These are phyloP conservation scores for Psix sp. DNA, from an alignment of 1,140 invertebrate species.

Conservation along the genomic window DNA sequence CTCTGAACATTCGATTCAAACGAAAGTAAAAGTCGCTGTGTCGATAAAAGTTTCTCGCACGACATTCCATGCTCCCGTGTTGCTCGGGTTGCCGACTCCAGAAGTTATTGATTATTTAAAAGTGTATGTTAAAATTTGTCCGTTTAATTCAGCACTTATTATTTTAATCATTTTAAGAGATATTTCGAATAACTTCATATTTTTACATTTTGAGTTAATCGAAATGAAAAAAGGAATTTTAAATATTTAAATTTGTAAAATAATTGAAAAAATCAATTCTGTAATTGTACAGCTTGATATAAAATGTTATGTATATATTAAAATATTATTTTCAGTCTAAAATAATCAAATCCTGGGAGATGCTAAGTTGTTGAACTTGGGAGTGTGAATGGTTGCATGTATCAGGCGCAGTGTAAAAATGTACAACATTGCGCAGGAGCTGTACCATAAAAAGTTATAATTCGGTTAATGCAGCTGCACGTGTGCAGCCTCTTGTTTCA, in stretches of 20 bases:
- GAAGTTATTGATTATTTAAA: neutral
- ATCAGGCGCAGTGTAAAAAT: conserved; percentile 20
- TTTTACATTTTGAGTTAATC: too few species aligned
- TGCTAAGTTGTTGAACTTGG: neutral
- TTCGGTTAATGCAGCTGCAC: conserved; percentile 17
- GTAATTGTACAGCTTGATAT: too few species aligned
- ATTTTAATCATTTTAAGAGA: too few species aligned
- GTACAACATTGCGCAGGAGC: conserved; percentile 6
- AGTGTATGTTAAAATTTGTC: too few species aligned
- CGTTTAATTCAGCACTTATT: neutral
- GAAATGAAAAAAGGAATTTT: too few species aligned
- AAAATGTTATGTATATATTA: too few species aligned
- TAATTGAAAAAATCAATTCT: too few species aligned
- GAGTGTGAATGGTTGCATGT: conserved; percentile 10
- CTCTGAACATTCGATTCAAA: neutral
- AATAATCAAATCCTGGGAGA: conserved; percentile 11
- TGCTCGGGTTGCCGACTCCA: neutral
- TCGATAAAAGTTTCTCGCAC: conserved; percentile 3
- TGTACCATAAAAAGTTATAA: conserved; percentile 26
- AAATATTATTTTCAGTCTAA: too few species aligned
- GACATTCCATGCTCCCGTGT: neutral
- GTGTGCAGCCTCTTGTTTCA: conserved; percentile 18
- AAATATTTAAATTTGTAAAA: too few species aligned
- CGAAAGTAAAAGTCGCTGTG: conserved; percentile 15
- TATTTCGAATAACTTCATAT: too few species aligned